Conservation (phyloP, 1,140 invertebrate species). For the Panonychus citri region DNA sequence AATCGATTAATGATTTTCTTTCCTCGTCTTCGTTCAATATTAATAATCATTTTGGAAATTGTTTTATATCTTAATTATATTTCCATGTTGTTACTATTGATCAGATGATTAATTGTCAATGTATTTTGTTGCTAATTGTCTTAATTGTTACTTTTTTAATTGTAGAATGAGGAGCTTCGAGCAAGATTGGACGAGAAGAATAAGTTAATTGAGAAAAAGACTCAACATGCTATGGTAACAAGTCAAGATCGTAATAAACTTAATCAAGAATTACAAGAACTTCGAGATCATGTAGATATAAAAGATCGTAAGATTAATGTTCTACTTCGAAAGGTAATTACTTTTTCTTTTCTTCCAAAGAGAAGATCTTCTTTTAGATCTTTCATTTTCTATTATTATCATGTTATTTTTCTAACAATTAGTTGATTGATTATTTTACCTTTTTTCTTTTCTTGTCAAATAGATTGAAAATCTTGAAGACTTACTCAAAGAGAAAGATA, state of each 20-base stretch:
- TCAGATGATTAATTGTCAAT: no score
- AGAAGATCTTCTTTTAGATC: neutral
- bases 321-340: conserved; percentile 69
- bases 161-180: conserved; percentile 72
- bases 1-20: neutral
- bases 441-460: neutral
- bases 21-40: neutral
- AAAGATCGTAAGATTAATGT: conserved; percentile 92
- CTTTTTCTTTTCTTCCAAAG: neutral
- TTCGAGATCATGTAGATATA: conserved; percentile 89
- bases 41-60: no score
- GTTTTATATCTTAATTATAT: no score
- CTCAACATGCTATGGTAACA: conserved; percentile 54
- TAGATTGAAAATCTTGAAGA: conserved; percentile 93
- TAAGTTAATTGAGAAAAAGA: conserved; percentile 72
- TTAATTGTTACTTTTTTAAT: conserved; percentile 7
- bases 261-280: conserved; percentile 60
- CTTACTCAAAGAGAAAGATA: conserved; percentile 87
- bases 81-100: no score
- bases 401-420: neutral
- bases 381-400: neutral
- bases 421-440: neutral
- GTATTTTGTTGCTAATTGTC: neutral
- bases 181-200: conserved; percentile 87
- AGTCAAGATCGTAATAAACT: conserved; percentile 67